These are phyloP conservation scores for Aramus guarauna DNA, from an alignment of 2,113 vertebrate genomes.

Conservation along the genomic window DNA sequence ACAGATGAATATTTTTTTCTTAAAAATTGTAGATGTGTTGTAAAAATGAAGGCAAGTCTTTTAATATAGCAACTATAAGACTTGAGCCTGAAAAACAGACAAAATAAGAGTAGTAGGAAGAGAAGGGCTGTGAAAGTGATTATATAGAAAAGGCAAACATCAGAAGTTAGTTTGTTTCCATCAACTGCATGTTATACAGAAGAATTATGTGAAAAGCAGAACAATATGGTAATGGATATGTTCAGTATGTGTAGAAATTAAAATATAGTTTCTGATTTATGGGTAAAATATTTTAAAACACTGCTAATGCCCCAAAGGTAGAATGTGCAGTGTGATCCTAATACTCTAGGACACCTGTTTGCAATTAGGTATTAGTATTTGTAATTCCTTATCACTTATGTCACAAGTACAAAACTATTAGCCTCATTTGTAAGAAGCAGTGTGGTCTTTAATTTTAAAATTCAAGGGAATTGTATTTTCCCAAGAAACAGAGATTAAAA, in stretches of 20 bases:
- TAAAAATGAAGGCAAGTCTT: neutral
- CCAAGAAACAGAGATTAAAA: neutral
- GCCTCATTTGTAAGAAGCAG: neutral
- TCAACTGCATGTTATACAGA: neutral
- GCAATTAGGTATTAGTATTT: neutral
- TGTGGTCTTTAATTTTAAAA: neutral
- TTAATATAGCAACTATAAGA: fast-evolving
- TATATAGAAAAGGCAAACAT: neutral
- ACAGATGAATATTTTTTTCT: neutral
- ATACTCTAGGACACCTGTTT: neutral
- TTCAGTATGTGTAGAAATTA: neutral
- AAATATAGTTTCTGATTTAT: neutral
- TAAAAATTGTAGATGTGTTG: neutral
- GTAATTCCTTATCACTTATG: neutral
- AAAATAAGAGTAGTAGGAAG: neutral
- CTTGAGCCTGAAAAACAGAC: neutral
- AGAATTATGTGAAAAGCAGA: neutral
- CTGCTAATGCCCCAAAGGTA: neutral
- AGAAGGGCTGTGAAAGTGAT: neutral
- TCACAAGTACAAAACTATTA: neutral
- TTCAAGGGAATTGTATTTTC: neutral
- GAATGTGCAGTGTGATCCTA: neutral
- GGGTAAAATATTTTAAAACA: neutral
- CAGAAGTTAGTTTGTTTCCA: neutral
- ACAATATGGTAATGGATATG: neutral